Conservation (phyloP, 2,888 invertebrate species). For the Phyto melanocephala region DNA sequence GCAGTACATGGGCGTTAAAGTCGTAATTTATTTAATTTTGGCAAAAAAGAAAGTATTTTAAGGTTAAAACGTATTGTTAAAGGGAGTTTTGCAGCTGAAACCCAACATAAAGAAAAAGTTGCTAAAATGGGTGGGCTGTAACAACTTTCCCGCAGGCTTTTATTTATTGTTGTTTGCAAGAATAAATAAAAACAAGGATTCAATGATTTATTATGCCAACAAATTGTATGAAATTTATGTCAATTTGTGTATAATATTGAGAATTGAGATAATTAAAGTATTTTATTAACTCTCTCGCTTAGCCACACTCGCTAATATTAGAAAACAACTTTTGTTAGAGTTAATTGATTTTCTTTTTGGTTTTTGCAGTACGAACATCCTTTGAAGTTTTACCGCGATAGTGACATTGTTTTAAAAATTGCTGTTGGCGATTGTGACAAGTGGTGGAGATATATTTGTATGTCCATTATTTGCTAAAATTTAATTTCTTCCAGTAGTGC, state of each 20-base stretch:
- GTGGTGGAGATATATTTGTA: no score
- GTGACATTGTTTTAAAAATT: no score
- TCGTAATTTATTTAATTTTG: conserved; percentile 33
- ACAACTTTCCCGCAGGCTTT: background rate
- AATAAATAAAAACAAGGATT: conserved; percentile 6
- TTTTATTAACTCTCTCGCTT: no score
- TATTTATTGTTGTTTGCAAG: background rate
- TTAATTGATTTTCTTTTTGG: conserved; percentile 27
- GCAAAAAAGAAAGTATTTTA: background rate
- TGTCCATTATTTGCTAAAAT: no score
- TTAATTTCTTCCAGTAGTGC: no score
- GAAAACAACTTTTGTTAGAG: background rate
- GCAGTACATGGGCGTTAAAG: conserved; percentile 39
- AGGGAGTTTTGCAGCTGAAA: background rate
- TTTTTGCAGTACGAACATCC: background rate
- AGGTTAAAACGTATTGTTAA: background rate
- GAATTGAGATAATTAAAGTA: conserved; percentile 31
- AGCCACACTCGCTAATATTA: no score
- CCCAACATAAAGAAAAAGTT: background rate
- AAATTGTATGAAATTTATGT: conserved; percentile 41
- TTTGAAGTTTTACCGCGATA: no score
- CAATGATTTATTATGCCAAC: conserved; percentile 13
- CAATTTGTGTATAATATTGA: conserved; percentile 7
- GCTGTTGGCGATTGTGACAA: no score
- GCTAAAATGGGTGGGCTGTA: background rate